These are phyloP conservation scores for Larimichthys polyactis DNA, from an alignment of 2,113 vertebrate species.

Conservation along the genomic window DNA sequence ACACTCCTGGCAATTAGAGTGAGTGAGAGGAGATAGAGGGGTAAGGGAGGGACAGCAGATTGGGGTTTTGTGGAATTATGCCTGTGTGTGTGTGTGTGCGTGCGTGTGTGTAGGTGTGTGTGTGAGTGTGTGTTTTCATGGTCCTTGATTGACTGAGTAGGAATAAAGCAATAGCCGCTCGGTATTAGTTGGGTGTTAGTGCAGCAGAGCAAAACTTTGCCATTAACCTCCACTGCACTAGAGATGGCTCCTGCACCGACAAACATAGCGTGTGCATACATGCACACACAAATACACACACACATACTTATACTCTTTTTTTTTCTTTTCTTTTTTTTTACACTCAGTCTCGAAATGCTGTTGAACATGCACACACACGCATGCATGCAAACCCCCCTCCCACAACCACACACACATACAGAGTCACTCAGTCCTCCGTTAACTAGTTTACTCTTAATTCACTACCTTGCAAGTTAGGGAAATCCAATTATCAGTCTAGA, in stretches of 20 bases:
- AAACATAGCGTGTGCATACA: background rate
- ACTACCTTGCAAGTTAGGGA: slow-evolving; percentile 66
- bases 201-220: slow-evolving; percentile 66
- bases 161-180: slow-evolving; percentile 65
- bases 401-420: background rate
- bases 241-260: slow-evolving; percentile 28
- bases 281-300: slow-evolving; percentile 14
- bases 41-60: background rate
- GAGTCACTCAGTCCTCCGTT: slow-evolving; percentile 50
- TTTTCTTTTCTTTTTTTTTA: background rate
- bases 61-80: slow-evolving; percentile 10
- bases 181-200: slow-evolving; percentile 70
- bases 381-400: background rate
- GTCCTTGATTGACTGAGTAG: slow-evolving; percentile 67
- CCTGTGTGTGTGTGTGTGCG: background rate
- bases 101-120: too few species aligned
- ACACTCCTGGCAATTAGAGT: slow-evolving; percentile 66
- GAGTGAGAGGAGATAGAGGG: slow-evolving; percentile 25
- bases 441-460: slow-evolving; percentile 74
- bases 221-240: slow-evolving; percentile 67
- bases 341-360: background rate
- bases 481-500: slow-evolving; percentile 78
- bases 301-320: slow-evolving; percentile 4
- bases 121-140: background rate
- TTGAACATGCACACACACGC: background rate